Evolutionary conservation across 2,113 vertebrate genomes (phyloP).

Genomic region (Mus pahari): DNA sequence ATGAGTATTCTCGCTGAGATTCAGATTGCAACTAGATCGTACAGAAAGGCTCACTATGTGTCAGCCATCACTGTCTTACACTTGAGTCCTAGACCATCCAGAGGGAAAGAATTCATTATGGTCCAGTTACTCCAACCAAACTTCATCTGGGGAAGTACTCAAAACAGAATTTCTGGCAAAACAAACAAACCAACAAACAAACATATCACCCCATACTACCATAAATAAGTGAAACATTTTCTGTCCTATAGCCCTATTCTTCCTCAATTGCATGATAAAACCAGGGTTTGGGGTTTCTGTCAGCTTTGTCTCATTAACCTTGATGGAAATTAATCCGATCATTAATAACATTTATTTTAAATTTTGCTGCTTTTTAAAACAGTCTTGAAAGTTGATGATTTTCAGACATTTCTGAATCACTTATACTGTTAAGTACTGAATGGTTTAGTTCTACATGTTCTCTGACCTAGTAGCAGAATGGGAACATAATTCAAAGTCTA

Average conservation of each 20-base stretch:
- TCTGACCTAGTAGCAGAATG: background rate
- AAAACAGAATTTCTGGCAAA: conserved; percentile 53
- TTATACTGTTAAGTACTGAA: background rate
- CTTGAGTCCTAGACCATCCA: background rate
- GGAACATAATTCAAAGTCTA: background rate
- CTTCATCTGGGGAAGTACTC: background rate
- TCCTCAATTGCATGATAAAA: background rate
- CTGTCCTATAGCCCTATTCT: background rate
- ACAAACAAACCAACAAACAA: background rate
- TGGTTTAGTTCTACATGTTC: conserved; percentile 6
- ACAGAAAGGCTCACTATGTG: background rate
- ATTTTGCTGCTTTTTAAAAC: background rate
- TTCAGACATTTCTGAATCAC: background rate
- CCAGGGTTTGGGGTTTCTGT: background rate
- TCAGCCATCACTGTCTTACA: background rate
- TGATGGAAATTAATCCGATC: background rate
- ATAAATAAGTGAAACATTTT: conserved; percentile 31
- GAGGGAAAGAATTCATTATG: conserved; percentile 54
- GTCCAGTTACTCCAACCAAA: background rate
- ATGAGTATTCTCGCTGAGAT: background rate
- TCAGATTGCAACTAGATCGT: background rate
- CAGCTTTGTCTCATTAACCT: background rate
- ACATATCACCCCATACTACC: background rate
- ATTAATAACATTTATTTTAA: background rate
- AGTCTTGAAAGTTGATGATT: conserved; percentile 15